phyloP scores from a whole-genome alignment of 2,113 vertebrate species.

The Esox niger region DNA sequence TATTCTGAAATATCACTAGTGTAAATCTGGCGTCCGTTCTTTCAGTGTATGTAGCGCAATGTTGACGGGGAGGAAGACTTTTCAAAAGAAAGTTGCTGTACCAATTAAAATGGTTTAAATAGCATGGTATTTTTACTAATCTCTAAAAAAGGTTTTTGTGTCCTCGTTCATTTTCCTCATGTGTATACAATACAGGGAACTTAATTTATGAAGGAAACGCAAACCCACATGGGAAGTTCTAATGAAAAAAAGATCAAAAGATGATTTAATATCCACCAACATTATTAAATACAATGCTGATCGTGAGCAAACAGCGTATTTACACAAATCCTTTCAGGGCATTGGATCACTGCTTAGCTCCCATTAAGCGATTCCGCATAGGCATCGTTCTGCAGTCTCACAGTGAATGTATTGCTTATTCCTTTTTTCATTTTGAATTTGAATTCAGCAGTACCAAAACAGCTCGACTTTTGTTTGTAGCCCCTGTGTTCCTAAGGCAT shows the following conservation, averaged over 20 bases:
- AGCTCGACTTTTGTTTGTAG: constrained; percentile 15
- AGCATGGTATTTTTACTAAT: constrained; percentile 51
- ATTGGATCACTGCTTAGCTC: constrained; percentile 42
- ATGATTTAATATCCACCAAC: constrained; percentile 64
- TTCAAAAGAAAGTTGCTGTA: constrained; percentile 46
- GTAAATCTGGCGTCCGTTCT: constrained; percentile 44
- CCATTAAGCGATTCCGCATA: constrained; percentile 39
- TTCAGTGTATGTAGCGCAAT: neutral
- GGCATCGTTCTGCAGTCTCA: constrained; percentile 34
- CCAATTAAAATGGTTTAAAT: constrained; percentile 63
- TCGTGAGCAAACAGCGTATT: constrained; percentile 61
- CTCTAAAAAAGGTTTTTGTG: constrained; percentile 51
- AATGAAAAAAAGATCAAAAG: constrained; percentile 72
- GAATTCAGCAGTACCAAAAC: constrained; percentile 45
- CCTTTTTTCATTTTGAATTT: constrained; percentile 41
- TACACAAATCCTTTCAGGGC: constrained; percentile 49
- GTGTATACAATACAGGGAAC: constrained; percentile 29
- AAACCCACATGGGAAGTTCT: constrained; percentile 54
- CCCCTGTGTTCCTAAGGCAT: constrained; percentile 4
- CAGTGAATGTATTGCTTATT: constrained; percentile 54
- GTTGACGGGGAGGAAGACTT: neutral
- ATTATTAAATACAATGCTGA: constrained; percentile 66
- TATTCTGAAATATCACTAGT: constrained; percentile 47
- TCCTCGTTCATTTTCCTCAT: constrained; percentile 56
- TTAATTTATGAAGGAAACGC: constrained; percentile 56